phyloP scores from a whole-genome alignment of 2,113 vertebrate species.

The Solea senegalensis region DNA sequence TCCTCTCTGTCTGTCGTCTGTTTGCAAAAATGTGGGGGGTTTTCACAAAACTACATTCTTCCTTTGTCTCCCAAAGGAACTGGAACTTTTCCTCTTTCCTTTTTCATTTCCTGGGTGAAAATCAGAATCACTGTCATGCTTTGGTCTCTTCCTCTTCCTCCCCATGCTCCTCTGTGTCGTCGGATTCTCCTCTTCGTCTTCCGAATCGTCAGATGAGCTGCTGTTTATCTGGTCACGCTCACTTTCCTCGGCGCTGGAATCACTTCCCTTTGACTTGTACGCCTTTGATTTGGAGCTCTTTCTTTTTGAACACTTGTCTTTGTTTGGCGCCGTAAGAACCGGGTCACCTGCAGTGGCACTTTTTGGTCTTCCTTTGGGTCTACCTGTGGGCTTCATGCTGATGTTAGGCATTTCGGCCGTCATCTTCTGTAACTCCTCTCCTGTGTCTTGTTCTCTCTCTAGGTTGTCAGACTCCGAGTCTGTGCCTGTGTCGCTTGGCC shows the following conservation, averaged over 20 bases:
- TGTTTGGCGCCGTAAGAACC: background rate
- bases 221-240: slow-evolving; percentile 14
- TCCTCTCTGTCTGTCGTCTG: background rate
- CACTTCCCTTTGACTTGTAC: slow-evolving; percentile 1
- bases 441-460: background rate
- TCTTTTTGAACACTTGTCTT: background rate
- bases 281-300: slow-evolving; percentile 19
- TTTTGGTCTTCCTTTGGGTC: slow-evolving; percentile 42
- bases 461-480: slow-evolving; percentile 1
- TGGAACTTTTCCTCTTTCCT: slow-evolving; percentile 8
- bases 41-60: background rate
- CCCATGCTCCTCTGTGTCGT: background rate
- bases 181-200: background rate
- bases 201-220: background rate
- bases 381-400: slow-evolving; percentile 14
- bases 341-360: background rate
- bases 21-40: background rate
- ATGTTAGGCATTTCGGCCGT: background rate
- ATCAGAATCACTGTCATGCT: slow-evolving; percentile 28
- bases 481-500: background rate
- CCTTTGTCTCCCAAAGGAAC: slow-evolving; percentile 1
- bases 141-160: slow-evolving; percentile 6
- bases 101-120: slow-evolving; percentile 24
- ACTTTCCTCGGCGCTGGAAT: slow-evolving; percentile 6
- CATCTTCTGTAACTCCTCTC: background rate